phyloP scores from a whole-genome alignment of 2,797 vertebrate genomes.

The Catharus ustulatus region DNA sequence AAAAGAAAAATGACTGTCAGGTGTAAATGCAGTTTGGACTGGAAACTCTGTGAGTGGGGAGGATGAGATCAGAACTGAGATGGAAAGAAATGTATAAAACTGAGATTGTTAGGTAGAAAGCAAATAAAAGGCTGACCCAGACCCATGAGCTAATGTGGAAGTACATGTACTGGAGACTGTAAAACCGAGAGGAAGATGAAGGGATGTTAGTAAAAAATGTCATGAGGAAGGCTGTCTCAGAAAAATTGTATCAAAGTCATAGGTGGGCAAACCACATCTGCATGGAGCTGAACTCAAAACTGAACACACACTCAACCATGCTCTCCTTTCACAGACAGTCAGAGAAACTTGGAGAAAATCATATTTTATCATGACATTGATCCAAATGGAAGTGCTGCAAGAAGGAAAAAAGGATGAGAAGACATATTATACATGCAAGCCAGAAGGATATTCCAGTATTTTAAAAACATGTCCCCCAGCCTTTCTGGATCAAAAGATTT shows the following conservation, averaged over 20 bases:
- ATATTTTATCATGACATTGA: background rate
- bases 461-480: background rate
- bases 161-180: background rate
- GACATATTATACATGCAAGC: background rate
- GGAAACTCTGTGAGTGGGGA: background rate
- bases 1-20: conserved; percentile 10
- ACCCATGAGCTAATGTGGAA: background rate
- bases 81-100: background rate
- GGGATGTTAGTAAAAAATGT: background rate
- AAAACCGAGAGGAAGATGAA: background rate
- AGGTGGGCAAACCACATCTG: background rate
- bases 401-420: background rate
- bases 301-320: background rate
- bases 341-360: background rate
- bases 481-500: background rate
- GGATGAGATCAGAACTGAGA: background rate
- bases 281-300: background rate
- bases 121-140: background rate
- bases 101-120: background rate
- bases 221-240: background rate
- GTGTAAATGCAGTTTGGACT: conserved; percentile 8
- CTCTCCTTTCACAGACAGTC: background rate
- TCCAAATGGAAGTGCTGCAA: background rate
- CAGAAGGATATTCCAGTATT: background rate
- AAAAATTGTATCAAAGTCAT: rapidly evolving